phyloP scores from a whole-genome alignment of 2,797 vertebrate genomes.

The Thunnus albacares region DNA sequence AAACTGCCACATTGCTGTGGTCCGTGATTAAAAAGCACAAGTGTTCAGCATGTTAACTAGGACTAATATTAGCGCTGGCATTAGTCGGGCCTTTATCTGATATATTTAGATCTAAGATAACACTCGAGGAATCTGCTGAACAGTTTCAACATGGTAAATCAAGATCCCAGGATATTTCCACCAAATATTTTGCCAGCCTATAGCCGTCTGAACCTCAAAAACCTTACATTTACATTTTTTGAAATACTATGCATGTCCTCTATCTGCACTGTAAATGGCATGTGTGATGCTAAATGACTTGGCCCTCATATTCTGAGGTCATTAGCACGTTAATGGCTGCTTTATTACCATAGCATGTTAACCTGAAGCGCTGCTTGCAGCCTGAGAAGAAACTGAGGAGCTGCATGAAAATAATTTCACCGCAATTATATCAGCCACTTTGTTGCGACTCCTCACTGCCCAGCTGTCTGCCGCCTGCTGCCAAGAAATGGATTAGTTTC shows the following conservation, averaged over 20 bases:
- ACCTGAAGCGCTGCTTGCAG: slow-evolving; percentile 48
- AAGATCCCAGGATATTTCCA: background rate
- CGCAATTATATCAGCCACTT: slow-evolving; percentile 61
- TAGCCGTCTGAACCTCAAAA: background rate
- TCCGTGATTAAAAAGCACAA: background rate
- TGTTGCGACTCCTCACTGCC: slow-evolving; percentile 52
- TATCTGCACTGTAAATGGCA: slow-evolving; percentile 12
- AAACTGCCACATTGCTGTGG: slow-evolving; percentile 6
- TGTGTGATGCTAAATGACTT: slow-evolving; percentile 39
- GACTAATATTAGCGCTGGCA: slow-evolving; percentile 34
- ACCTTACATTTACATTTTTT: slow-evolving; percentile 15
- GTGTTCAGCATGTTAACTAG: slow-evolving; percentile 15
- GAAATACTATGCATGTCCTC: background rate
- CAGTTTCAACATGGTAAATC: background rate
- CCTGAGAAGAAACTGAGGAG: slow-evolving; percentile 46
- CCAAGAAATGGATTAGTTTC: slow-evolving; percentile 69
- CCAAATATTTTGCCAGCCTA: background rate
- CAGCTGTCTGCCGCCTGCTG: slow-evolving; percentile 67
- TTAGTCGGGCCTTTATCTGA: slow-evolving; percentile 21
- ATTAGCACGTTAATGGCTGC: slow-evolving; percentile 40
- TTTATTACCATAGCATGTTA: slow-evolving; percentile 57
- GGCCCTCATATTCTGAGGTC: slow-evolving; percentile 44
- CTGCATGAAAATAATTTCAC: slow-evolving; percentile 67
- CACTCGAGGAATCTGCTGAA: background rate
- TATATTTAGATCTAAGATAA: slow-evolving; percentile 31